Base-by-base conservation (phyloP, 2,888 invertebrate species). In the Lithophane ornitopus region DNA sequence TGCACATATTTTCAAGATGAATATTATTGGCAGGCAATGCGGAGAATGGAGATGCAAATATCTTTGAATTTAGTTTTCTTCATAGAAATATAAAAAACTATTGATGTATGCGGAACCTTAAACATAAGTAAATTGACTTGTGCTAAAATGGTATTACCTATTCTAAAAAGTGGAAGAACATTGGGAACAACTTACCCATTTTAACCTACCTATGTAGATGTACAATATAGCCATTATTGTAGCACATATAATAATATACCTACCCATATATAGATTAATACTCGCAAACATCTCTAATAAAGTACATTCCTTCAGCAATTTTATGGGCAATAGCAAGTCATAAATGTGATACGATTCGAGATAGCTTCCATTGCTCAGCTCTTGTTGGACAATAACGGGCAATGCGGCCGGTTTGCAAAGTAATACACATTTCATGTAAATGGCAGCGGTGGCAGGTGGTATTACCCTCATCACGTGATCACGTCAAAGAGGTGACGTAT, bases 321-420 rank as follows among this genome's bases (percentile, higher is more conserved):
- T 78, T 68, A 81, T 78, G 74, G 58, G 67, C 67, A 26, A 81
- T 62, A 78, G 73, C 82, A 58, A 73, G 73, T 74, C 82, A 78
- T 82, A 78, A 68, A 72, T 67, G 70, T 41, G 78, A 73, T 73
- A 73, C 82, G 78, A 72, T 70, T 78, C 66, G 46, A 82, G 78
- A 78, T 81, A 74, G 78, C 54, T 70, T 34, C 41, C 69, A 77
- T 70, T 26, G 69, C 73, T 62, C 56, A 41, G 59, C 65, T n/a
- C 63, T 49, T 16, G 81, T 81, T n/a, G 69, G 52, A 34, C 78
- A 44, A 22, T 28, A 41, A 39, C 66, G 61, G 59, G 44, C 59
- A 39, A 16, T 44, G 67, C 80, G 80, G 49, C 28, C 26, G 19
- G 41, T 56, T 41, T 34, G 28, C 54, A 34, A 67, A 63, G 26